Percentiles rank a stretch among this genome's conserved stretches.
These are phyloP conservation scores for Cydia strobilella DNA, from an alignment of 1,140 invertebrate genomes.

Conservation along the genomic window DNA sequence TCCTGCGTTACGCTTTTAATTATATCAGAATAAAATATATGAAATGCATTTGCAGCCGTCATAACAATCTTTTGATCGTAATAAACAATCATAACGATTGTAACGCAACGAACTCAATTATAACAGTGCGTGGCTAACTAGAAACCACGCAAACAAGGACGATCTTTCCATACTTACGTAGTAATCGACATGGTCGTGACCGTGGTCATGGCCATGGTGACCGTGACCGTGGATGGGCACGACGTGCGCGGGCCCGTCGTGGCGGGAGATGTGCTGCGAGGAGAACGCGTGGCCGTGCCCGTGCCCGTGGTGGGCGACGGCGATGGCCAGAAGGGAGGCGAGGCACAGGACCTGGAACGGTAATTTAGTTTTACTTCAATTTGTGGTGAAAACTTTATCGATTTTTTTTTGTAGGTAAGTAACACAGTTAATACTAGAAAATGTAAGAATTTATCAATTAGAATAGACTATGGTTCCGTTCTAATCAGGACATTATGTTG, in stretches of 20 bases:
- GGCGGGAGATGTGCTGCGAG: conserved; percentile 41
- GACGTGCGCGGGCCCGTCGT: conserved; percentile 40
- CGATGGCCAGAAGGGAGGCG: conserved; percentile 16
- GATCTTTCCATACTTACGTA: conserved; percentile 32
- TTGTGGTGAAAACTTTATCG: background rate
- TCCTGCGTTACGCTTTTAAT: background rate
- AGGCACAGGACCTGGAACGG: conserved; percentile 32
- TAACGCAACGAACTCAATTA: conserved; percentile 7
- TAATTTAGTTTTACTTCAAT: background rate
- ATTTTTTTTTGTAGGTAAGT: no score
- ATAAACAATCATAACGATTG: background rate
- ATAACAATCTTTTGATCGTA: background rate
- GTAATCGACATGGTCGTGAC: conserved; percentile 24
- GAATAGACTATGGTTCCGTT: no score
- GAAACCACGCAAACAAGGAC: background rate
- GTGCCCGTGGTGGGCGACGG: conserved; percentile 28
- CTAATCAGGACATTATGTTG: no score
- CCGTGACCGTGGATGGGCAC: conserved; percentile 36
- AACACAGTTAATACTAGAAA: no score
- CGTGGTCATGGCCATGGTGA: conserved; percentile 17
- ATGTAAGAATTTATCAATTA: no score
- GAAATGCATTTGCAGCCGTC: background rate
- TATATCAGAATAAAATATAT: background rate
- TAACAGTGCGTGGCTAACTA: conserved; percentile 10
- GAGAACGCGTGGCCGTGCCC: conserved; percentile 40